These are phyloP conservation scores for Cataglyphis rosenhaueri DNA, from an alignment of 2,888 invertebrate species.

Conservation along the genomic window DNA sequence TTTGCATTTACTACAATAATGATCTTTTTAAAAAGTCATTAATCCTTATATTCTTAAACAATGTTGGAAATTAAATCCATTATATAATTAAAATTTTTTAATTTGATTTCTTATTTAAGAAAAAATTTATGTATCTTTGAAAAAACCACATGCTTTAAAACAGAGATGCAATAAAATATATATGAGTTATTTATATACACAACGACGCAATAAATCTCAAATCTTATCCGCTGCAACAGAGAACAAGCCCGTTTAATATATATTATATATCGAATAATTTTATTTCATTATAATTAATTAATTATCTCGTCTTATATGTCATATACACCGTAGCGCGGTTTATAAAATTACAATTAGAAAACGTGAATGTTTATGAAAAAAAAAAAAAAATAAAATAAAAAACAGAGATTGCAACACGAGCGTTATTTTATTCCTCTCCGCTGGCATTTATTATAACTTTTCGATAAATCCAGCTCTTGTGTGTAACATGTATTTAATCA, in stretches of 20 bases:
- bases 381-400: slow-evolving; percentile 44
- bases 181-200: background rate
- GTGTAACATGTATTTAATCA: slow-evolving; percentile 64
- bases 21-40: background rate
- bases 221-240: slow-evolving; percentile 57
- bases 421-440: slow-evolving; percentile 54
- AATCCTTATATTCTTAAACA: slow-evolving; percentile 2
- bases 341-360: slow-evolving; percentile 72
- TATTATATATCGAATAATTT: slow-evolving; percentile 64
- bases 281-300: slow-evolving; percentile 68
- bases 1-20: slow-evolving; percentile 18
- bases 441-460: slow-evolving; percentile 72
- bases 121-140: background rate
- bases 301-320: slow-evolving; percentile 12
- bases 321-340: slow-evolving; percentile 64
- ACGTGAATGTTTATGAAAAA: slow-evolving; percentile 56
- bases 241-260: slow-evolving; percentile 63
- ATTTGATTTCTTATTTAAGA: slow-evolving; percentile 12
- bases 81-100: slow-evolving; percentile 19
- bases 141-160: slow-evolving; percentile 3
- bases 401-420: slow-evolving; percentile 32
- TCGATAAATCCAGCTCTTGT: slow-evolving; percentile 71
- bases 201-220: slow-evolving; percentile 31
- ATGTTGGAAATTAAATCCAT: slow-evolving; percentile 43
- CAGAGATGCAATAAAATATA: background rate